A percentile compares a stretch with the other conserved stretches of the same genome.
Conservation (phyloP, 2,113 vertebrate species). For the Suricata suricatta region DNA sequence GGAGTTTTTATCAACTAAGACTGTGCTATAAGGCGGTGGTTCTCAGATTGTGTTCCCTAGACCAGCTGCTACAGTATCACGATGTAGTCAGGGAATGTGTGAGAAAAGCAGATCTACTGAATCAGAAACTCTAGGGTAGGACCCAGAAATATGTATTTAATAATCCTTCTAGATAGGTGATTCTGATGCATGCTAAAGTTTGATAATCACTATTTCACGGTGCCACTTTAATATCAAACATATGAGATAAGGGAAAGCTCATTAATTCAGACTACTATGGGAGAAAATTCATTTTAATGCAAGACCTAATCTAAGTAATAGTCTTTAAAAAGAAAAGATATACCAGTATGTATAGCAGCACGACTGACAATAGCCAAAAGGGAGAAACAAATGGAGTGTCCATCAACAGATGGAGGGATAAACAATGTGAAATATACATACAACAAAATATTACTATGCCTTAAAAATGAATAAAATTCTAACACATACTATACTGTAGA, state of each 20-base stretch:
- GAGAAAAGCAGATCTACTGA: neutral
- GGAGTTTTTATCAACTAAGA: neutral
- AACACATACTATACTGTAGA: neutral
- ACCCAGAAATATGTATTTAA: neutral
- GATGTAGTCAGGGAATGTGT: neutral
- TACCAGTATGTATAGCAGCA: neutral
- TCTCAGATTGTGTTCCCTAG: neutral
- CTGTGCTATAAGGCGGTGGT: neutral
- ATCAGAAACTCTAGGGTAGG: neutral
- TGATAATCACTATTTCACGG: neutral
- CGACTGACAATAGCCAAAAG: neutral
- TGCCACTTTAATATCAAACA: neutral
- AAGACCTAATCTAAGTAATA: neutral
- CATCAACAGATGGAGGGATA: neutral
- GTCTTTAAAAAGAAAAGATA: neutral
- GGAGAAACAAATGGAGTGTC: neutral
- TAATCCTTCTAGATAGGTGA: neutral
- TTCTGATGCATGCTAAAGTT: neutral
- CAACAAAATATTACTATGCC: neutral
- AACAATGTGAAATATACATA: neutral
- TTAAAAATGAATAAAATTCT: neutral
- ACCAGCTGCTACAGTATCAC: neutral
- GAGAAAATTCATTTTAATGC: neutral
- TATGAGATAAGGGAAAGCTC: neutral
- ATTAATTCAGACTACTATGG: neutral